phyloP scores from a whole-genome alignment of 2,888 invertebrate species.

The Cylindroiulus punctatus region DNA sequence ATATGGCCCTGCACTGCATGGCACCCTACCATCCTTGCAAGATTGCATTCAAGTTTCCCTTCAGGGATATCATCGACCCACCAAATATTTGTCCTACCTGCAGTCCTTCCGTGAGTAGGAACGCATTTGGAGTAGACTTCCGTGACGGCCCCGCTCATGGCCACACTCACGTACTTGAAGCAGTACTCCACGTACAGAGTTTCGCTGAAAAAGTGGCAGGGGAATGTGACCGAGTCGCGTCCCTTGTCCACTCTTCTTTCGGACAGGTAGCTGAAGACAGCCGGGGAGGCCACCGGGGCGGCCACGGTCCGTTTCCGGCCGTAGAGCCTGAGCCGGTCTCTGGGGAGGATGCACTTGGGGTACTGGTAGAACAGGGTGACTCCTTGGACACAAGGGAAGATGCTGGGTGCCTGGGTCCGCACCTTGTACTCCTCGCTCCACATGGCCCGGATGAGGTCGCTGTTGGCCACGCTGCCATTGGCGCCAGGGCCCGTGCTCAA shows the following conservation, averaged over 20 bases:
- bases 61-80: neutral
- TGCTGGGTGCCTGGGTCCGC: neutral
- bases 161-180: constrained; percentile 54
- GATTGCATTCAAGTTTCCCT: no score
- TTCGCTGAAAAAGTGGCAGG: constrained; percentile 51
- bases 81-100: neutral
- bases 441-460: constrained; percentile 29
- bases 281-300: constrained; percentile 48
- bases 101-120: constrained; percentile 40
- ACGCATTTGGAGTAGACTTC: constrained; percentile 52
- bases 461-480: neutral
- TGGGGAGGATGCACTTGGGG: constrained; percentile 53
- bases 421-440: constrained; percentile 54
- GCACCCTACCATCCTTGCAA: no score
- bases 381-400: constrained; percentile 51
- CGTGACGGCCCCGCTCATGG: constrained; percentile 48
- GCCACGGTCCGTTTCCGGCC: constrained; percentile 29
- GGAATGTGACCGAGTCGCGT: constrained; percentile 30
- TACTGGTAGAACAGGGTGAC: constrained; percentile 45
- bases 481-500: neutral
- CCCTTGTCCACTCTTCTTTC: constrained; percentile 52
- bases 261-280: constrained; percentile 45
- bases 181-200: constrained; percentile 53
- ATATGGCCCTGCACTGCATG: no score
- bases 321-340: constrained; percentile 46